These are phyloP conservation scores for Cheiracanthium punctorium DNA, from an alignment of 2,888 invertebrate genomes.

Conservation along the genomic window DNA sequence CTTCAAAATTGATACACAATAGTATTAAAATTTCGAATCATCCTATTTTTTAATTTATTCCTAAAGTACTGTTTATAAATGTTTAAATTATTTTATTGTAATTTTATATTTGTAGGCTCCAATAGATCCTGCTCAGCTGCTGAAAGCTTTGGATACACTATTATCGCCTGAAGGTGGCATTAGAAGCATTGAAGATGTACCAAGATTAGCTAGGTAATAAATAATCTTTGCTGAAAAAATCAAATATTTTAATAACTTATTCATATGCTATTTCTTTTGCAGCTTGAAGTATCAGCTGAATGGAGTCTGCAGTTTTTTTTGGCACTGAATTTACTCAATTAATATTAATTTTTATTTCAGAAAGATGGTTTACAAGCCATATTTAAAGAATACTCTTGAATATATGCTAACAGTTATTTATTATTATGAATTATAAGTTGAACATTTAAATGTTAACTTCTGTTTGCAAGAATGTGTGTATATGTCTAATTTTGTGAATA, in stretches of 20 bases:
- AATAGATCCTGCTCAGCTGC: constrained; percentile 90
- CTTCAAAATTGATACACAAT: too few species aligned
- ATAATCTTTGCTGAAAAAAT: background rate
- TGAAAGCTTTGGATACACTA: constrained; percentile 91
- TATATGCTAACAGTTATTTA: background rate
- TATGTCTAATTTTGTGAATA: too few species aligned
- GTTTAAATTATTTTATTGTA: too few species aligned
- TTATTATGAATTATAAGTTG: too few species aligned
- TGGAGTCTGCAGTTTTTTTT: constrained; percentile 21
- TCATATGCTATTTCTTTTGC: constrained; percentile 59
- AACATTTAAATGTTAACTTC: too few species aligned
- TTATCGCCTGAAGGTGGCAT: constrained; percentile 89
- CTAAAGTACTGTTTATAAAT: too few species aligned
- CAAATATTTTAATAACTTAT: background rate
- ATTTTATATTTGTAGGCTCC: constrained; percentile 83
- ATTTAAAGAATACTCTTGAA: background rate
- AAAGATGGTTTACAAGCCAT: too few species aligned
- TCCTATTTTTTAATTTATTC: too few species aligned
- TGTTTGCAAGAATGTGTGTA: too few species aligned
- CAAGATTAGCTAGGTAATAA: constrained; percentile 84
- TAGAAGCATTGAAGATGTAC: constrained; percentile 89
- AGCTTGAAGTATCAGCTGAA: constrained; percentile 42
- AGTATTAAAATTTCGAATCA: too few species aligned
- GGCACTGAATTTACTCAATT: background rate
- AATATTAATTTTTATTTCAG: too few species aligned